Conservation (phyloP, 2,888 invertebrate species). For the Dexiosoma caninum region DNA sequence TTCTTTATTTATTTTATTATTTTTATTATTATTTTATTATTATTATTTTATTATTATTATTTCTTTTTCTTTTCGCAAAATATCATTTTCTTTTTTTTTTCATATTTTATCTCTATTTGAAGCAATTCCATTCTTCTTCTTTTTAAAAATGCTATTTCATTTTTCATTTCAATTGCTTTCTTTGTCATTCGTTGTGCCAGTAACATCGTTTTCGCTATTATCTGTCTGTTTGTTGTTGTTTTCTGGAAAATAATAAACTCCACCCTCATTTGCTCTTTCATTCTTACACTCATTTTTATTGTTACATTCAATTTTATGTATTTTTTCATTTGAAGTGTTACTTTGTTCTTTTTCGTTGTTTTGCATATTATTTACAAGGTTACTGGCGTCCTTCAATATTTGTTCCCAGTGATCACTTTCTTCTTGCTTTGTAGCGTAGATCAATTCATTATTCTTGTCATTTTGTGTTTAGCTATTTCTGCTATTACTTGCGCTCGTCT, state of each 20-base stretch:
- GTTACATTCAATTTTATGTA: neutral
- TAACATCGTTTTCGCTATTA: neutral
- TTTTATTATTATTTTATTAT: too few species aligned
- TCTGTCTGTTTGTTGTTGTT: neutral
- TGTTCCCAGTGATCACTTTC: neutral
- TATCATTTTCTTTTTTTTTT: conserved; percentile 3
- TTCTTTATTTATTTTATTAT: too few species aligned
- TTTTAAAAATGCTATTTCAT: neutral
- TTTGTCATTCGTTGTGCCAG: neutral
- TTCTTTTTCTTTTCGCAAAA: conserved; percentile 10
- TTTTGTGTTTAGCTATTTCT: neutral
- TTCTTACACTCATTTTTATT: conserved; percentile 1
- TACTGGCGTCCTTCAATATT: neutral
- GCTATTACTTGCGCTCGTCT: neutral
- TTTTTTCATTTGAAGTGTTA: neutral
- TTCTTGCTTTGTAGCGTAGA: conserved; percentile 9
- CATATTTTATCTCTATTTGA: neutral
- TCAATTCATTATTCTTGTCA: neutral
- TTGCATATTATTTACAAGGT: neutral
- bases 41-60: too few species aligned
- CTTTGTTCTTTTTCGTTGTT: neutral
- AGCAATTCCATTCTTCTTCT: neutral
- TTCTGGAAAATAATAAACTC: neutral
- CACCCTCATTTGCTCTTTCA: neutral
- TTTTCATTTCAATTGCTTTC: neutral